These are phyloP conservation scores for Palythoa caribaeorum DNA, from an alignment of 92 coral and sea anemone species.

Conservation along the genomic window DNA sequence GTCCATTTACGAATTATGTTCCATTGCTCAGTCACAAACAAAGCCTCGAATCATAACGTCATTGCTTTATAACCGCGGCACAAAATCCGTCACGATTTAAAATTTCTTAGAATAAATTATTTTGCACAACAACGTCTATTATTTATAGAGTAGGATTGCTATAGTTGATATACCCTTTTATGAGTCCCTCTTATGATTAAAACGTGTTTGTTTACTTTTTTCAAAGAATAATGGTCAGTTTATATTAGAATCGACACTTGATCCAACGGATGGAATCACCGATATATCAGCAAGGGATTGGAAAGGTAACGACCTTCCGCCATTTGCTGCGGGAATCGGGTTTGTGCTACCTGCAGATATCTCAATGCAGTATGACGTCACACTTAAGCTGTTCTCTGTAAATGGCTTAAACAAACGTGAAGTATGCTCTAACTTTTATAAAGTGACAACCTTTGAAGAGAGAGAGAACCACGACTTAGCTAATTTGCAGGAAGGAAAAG, in stretches of 20 bases:
- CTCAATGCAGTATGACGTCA: constrained; percentile 31
- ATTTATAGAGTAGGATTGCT: no score
- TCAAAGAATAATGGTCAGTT: constrained; percentile 22
- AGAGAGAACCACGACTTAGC: background rate
- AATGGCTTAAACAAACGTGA: constrained; percentile 1
- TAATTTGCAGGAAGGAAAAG: constrained; percentile 33
- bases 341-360: constrained; percentile 46
- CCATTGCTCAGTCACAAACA: no score
- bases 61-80: no score
- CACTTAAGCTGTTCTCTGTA: background rate
- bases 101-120: no score
- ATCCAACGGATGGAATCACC: constrained; percentile 36
- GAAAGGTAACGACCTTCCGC: background rate
- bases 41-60: no score
- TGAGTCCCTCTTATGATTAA: background rate
- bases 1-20: no score
- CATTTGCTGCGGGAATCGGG: constrained; percentile 31
- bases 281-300: constrained; percentile 17
- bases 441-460: constrained; percentile 27
- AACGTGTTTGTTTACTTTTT: background rate
- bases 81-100: no score
- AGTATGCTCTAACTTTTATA: background rate
- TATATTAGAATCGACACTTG: constrained; percentile 6
- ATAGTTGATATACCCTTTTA: background rate
- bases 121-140: no score